These are phyloP conservation scores for Geopemphigus sp. DNA, from an alignment of 1,140 invertebrate genomes.

Conservation along the genomic window DNA sequence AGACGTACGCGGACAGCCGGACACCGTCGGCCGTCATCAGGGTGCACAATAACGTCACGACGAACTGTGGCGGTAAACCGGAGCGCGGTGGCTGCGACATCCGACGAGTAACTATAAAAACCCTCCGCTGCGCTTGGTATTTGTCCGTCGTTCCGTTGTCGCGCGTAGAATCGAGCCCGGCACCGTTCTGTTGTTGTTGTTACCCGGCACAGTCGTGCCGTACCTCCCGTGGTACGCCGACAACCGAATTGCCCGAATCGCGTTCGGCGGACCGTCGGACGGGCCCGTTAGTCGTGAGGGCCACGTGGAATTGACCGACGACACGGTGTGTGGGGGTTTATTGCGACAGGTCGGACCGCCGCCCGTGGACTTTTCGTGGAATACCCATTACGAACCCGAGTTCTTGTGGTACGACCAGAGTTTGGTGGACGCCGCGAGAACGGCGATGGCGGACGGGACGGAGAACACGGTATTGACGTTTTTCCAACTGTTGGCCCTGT, in stretches of 20 bases:
- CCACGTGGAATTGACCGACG: too few relatives aligned
- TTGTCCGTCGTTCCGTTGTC: too few relatives aligned
- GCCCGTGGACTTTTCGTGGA: conserved; percentile 78
- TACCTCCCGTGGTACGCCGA: too few relatives aligned
- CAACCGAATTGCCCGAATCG: too few relatives aligned
- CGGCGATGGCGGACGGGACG: conserved; percentile 64
- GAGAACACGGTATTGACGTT: conserved; percentile 64
- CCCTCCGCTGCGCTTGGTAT: conserved; percentile 35
- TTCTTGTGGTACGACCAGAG: conserved; percentile 93
- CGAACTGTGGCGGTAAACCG: background rate
- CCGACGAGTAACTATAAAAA: conserved; percentile 47
- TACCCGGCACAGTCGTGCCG: too few relatives aligned
- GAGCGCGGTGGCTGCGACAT: background rate
- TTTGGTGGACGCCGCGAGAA: conserved; percentile 76
- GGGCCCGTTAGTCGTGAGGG: too few relatives aligned
- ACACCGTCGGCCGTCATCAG: conserved; percentile 19
- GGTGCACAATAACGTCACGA: background rate
- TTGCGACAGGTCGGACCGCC: conserved; percentile 36
- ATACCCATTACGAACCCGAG: conserved; percentile 84
- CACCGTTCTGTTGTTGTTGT: too few relatives aligned
- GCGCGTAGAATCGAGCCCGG: too few relatives aligned
- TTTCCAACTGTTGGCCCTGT: conserved; percentile 83
- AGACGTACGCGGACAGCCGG: conserved; percentile 26
- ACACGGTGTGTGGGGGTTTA: too few relatives aligned
- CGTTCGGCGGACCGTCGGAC: too few relatives aligned